phyloP scores from a whole-genome alignment of 2,797 vertebrate species.

The Protonibea diacanthus region DNA sequence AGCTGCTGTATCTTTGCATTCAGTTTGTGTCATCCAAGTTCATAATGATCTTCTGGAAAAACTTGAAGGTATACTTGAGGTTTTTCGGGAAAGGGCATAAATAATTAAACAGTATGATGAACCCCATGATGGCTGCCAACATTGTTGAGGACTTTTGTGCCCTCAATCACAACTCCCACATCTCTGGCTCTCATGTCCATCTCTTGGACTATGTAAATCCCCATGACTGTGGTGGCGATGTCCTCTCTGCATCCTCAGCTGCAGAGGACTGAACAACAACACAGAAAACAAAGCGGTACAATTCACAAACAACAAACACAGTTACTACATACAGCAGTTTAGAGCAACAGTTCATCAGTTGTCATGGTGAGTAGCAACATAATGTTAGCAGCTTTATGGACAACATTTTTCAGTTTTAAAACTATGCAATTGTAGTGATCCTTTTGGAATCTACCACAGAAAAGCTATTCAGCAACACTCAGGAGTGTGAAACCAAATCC shows the following conservation, averaged over 20 bases:
- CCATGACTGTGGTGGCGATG: conserved; percentile 7
- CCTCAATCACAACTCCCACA: conserved; percentile 37
- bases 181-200: conserved; percentile 37
- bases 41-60: conserved; percentile 40
- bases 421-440: background rate
- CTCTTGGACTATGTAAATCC: conserved; percentile 41
- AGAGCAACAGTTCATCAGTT: background rate
- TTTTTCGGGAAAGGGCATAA: conserved; percentile 37
- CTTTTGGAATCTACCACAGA: background rate
- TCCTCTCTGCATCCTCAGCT: conserved; percentile 25
- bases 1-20: conserved; percentile 39
- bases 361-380: background rate
- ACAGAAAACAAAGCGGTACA: conserved; percentile 3
- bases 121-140: conserved; percentile 10
- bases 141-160: conserved; percentile 29
- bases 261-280: background rate
- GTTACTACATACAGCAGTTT: background rate
- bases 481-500: too few species aligned
- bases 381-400: conserved; percentile 2
- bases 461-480: background rate
- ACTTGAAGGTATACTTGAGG: conserved; percentile 34
- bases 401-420: background rate
- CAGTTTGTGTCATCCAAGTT: conserved; percentile 49
- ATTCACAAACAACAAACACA: background rate
- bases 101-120: conserved; percentile 42